Evolutionary conservation across 2,113 vertebrate genomes (phyloP).

Genomic region (Machaerirhynchus nigripectus): DNA sequence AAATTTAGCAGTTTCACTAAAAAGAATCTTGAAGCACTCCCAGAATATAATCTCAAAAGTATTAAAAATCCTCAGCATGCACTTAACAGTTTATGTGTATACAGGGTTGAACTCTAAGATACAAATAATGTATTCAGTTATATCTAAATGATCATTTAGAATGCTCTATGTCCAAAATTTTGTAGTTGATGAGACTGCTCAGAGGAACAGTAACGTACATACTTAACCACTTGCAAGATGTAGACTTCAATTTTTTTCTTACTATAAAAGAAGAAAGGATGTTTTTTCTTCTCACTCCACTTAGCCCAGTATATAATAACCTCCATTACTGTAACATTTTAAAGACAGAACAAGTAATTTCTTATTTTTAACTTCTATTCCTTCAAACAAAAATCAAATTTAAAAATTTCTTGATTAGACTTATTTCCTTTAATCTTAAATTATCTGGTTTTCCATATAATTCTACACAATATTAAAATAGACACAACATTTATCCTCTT

Average conservation of each 20-base stretch:
- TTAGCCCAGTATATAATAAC: not conserved
- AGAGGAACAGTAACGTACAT: not conserved
- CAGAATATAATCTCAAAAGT: not conserved
- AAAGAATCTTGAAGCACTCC: not conserved
- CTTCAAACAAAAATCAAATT: not conserved
- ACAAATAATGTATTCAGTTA: not conserved
- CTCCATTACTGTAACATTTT: not conserved
- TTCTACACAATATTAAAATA: not conserved
- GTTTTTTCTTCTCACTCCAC: not conserved
- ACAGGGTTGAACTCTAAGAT: not conserved
- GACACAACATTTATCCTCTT: not conserved
- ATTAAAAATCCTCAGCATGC: not conserved
- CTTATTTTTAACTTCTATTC: not conserved
- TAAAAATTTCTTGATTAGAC: not conserved
- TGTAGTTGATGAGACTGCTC: not conserved
- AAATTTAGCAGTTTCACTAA: not conserved
- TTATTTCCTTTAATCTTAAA: not conserved
- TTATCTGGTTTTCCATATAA: not conserved
- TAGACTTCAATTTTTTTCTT: not conserved
- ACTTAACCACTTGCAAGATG: not conserved
- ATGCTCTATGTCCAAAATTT: not conserved
- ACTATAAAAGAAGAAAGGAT: not conserved
- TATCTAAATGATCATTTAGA: not conserved
- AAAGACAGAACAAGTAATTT: not conserved
- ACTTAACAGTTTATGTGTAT: not conserved